Evolutionary conservation across 2,797 vertebrate genomes (phyloP).

Genomic region (Sebastes goodei): DNA sequence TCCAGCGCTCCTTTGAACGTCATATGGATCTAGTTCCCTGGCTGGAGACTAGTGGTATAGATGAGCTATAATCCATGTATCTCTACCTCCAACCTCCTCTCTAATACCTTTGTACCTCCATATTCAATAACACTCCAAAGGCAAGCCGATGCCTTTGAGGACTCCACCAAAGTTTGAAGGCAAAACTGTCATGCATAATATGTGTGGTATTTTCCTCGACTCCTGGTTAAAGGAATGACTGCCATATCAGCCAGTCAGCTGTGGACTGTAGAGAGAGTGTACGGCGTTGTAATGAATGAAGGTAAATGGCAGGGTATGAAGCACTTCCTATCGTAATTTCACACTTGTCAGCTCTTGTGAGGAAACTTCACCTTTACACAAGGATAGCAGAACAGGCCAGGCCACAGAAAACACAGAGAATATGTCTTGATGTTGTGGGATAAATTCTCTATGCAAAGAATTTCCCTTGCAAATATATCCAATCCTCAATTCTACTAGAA

Average conservation of each 20-base stretch:
- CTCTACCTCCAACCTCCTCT: constrained; percentile 45
- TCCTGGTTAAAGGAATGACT: constrained; percentile 60
- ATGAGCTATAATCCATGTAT: constrained; percentile 71
- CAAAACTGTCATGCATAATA: constrained; percentile 57
- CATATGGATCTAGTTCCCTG: constrained; percentile 61
- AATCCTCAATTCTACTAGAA: background rate
- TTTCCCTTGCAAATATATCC: constrained; percentile 68
- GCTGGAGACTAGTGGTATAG: constrained; percentile 59
- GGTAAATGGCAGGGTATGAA: constrained; percentile 81
- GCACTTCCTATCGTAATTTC: constrained; percentile 84
- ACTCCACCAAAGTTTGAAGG: constrained; percentile 48
- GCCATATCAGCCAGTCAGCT: constrained; percentile 69
- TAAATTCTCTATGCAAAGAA: constrained; percentile 60
- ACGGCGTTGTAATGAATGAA: constrained; percentile 77
- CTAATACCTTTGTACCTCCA: constrained; percentile 47
- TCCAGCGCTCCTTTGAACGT: constrained; percentile 63
- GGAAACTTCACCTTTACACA: constrained; percentile 83
- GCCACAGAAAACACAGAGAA: constrained; percentile 62
- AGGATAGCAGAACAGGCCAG: constrained; percentile 70
- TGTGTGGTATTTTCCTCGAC: constrained; percentile 50
- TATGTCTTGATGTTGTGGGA: constrained; percentile 55
- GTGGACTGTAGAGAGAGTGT: constrained; percentile 50
- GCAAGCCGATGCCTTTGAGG: constrained; percentile 53
- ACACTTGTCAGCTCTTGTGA: constrained; percentile 84
- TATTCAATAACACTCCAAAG: constrained; percentile 68